Percentiles rank a stretch among this genome's conserved stretches.
Conservation (phyloP, 2,888 invertebrate species). For the Epinotia demarniana region DNA sequence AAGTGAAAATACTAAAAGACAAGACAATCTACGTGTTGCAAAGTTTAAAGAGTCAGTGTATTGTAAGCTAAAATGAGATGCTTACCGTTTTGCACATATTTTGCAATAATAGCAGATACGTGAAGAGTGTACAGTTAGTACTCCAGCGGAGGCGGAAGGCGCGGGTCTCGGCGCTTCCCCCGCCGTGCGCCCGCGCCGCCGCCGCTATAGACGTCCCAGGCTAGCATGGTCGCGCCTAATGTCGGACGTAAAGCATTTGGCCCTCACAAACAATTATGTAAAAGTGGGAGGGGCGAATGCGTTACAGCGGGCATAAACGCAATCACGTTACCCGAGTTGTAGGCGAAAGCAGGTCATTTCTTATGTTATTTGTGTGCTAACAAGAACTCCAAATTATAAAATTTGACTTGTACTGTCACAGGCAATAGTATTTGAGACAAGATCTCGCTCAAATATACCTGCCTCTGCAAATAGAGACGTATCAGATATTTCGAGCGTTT, state of each 20-base stretch:
- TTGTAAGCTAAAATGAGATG: conserved; percentile 78
- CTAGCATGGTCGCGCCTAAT: not conserved
- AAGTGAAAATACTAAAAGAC: conserved; percentile 70
- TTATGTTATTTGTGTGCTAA: not conserved
- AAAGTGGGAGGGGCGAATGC: not conserved
- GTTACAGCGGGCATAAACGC: not conserved
- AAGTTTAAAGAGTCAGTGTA: conserved; percentile 78
- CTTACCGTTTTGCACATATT: conserved; percentile 83
- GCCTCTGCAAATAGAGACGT: not conserved
- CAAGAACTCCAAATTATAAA: not conserved
- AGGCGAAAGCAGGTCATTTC: not conserved
- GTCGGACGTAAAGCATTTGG: not conserved
- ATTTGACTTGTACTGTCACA: not conserved
- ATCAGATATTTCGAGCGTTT: not conserved
- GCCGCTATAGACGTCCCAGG: not conserved
- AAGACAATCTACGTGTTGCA: conserved; percentile 78
- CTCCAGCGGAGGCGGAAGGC: conserved; percentile 68
- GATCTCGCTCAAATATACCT: not conserved
- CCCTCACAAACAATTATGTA: not conserved
- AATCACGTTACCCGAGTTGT: not conserved
- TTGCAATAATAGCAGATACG: conserved; percentile 79
- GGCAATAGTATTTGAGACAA: not conserved
- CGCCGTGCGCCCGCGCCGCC: conserved; percentile 50
- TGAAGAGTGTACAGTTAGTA: conserved; percentile 55
- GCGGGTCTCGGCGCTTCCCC: conserved; percentile 55